Conservation (phyloP, 2,888 invertebrate species). For the Aporophyla lueneburgensis region DNA sequence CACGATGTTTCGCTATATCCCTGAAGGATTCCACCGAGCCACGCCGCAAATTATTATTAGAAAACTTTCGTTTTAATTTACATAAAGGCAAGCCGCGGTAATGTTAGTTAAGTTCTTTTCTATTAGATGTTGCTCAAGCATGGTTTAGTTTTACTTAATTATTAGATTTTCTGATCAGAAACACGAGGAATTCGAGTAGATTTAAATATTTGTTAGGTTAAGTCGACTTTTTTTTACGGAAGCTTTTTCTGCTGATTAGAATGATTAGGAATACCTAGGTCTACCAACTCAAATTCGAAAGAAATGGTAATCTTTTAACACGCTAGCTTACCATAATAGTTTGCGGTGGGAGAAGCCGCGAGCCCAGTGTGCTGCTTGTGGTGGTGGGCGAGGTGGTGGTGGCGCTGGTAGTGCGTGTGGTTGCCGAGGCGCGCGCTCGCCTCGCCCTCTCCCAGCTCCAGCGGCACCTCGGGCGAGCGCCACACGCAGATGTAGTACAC, state of each 20-base stretch:
- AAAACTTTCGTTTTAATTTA: constrained; percentile 6
- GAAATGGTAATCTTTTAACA: not conserved
- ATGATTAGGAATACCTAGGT: not conserved
- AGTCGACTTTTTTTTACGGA: not conserved
- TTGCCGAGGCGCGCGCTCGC: constrained; percentile 68
- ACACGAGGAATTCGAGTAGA: not conserved
- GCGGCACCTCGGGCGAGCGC: constrained; percentile 92
- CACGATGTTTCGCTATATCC: constrained; percentile 43
- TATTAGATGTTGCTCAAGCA: not conserved
- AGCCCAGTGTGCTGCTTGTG: not conserved
- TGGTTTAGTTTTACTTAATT: not conserved
- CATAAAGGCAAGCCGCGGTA: not conserved
- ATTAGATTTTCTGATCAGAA: not conserved
- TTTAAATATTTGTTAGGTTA: not conserved
- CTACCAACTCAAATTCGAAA: not conserved
- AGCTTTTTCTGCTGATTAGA: not conserved
- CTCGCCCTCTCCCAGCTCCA: constrained; percentile 62
- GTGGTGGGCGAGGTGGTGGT: constrained; percentile 28
- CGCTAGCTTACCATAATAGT: constrained; percentile 44
- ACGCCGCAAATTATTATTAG: not conserved
- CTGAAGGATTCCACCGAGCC: constrained; percentile 25
- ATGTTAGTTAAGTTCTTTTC: not conserved
- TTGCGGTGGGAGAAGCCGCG: not conserved
- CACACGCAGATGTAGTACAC: constrained; percentile 96
- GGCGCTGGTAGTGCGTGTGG: constrained; percentile 50